A percentile compares a stretch with the other conserved stretches of the same genome.
These are phyloP conservation scores for Drosophila fuyamai DNA, from an alignment of 1,140 invertebrate species.

Conservation along the genomic window DNA sequence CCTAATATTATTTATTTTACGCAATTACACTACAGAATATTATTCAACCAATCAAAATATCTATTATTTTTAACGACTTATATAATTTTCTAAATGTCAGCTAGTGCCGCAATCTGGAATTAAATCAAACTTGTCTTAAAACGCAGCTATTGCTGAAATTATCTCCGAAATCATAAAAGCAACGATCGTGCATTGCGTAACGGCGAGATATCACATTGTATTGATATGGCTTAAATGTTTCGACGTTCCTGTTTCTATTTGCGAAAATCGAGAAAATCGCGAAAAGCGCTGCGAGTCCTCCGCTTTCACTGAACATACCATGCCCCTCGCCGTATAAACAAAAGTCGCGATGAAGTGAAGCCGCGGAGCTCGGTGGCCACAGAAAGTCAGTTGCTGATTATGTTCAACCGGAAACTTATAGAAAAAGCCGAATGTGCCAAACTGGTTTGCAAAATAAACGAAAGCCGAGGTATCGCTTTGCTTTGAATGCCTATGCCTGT, in stretches of 20 bases:
- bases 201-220: conserved; percentile 31
- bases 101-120: conserved; percentile 7
- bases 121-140: conserved; percentile 24
- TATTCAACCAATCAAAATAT: conserved; percentile 10
- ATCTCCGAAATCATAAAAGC: conserved; percentile 49
- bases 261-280: conserved; percentile 14
- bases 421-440: conserved; percentile 60
- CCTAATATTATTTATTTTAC: conserved; percentile 1
- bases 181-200: conserved; percentile 26
- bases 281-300: conserved; percentile 21
- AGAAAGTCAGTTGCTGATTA: conserved; percentile 54
- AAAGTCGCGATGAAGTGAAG: conserved; percentile 32
- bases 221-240: conserved; percentile 39
- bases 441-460: conserved; percentile 61
- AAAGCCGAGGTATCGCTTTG: conserved; percentile 53
- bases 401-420: conserved; percentile 63
- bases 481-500: conserved; percentile 21
- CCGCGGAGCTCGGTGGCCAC: conserved; percentile 17
- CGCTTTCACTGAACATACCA: conserved; percentile 47
- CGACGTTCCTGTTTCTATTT: conserved; percentile 33
- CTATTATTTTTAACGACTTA: conserved; percentile 10
- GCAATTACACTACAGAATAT: not conserved
- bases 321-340: conserved; percentile 23
- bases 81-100: not conserved
- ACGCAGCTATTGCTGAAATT: conserved; percentile 29